Conservation (phyloP, 2,797 vertebrate species). For the Valencia hispanica region DNA sequence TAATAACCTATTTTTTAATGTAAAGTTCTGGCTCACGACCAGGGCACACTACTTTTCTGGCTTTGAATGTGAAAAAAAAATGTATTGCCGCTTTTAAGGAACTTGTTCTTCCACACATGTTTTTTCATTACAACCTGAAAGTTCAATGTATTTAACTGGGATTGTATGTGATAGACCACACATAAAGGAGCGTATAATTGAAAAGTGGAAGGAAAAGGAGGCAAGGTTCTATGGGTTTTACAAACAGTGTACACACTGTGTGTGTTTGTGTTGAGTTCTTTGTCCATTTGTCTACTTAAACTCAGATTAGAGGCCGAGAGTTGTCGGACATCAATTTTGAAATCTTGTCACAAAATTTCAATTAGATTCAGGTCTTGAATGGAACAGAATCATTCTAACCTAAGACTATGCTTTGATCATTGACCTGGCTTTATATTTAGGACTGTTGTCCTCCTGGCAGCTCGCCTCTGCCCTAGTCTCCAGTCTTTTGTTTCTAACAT, state of each 20-base stretch:
- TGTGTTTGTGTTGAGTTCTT: neutral
- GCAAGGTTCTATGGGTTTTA: neutral
- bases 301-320: neutral
- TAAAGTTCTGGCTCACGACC: conserved; percentile 47
- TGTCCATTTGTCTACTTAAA: neutral
- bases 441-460: too few species aligned
- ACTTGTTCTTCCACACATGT: neutral
- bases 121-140: neutral
- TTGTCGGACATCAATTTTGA: too few species aligned
- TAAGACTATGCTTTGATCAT: neutral
- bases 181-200: too few species aligned
- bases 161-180: neutral
- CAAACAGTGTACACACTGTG: neutral
- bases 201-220: neutral
- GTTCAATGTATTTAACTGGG: neutral
- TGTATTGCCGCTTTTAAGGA: neutral
- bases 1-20: conserved; percentile 61
- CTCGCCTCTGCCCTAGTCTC: neutral
- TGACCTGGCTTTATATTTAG: neutral
- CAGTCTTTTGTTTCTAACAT: neutral
- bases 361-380: neutral
- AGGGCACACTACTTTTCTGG: conserved; percentile 55
- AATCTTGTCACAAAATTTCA: too few species aligned
- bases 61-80: neutral
- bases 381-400: neutral